Conservation (phyloP, 2,113 vertebrate species). For the Myrmecophaga tridactyla region DNA sequence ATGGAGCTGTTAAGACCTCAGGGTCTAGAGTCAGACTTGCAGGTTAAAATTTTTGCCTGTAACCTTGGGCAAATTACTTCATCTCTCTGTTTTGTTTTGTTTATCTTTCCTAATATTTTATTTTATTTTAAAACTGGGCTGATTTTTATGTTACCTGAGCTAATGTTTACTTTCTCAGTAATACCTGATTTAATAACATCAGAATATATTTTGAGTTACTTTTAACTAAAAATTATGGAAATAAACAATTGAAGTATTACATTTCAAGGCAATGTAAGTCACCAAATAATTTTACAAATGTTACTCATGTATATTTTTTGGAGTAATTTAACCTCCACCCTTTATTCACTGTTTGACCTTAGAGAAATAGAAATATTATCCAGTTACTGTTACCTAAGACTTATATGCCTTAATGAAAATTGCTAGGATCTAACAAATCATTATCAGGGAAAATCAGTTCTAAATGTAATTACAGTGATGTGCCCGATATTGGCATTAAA, state of each 20-base stretch:
- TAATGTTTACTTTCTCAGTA: not conserved
- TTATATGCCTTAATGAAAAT: not conserved
- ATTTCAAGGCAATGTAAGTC: not conserved
- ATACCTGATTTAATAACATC: conserved; percentile 5
- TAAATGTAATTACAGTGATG: not conserved
- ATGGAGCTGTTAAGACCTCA: not conserved
- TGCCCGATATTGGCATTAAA: not conserved
- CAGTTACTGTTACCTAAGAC: not conserved
- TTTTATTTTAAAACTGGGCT: no score
- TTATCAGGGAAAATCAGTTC: not conserved
- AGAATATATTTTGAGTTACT: not conserved
- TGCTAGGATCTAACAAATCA: not conserved
- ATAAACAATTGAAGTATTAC: not conserved
- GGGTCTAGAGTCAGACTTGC: not conserved
- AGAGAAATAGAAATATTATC: not conserved
- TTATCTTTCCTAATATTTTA: no score
- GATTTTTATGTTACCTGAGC: no score
- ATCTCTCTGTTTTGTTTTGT: not conserved
- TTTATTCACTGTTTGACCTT: conserved; percentile 2
- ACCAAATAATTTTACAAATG: not conserved
- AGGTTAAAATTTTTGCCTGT: conserved; percentile 7
- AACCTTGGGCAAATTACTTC: not conserved
- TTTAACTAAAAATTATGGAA: conserved; percentile 24
- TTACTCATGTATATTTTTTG: not conserved
- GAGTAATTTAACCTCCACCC: not conserved